phyloP scores from a whole-genome alignment of 1,140 invertebrate genomes.

The Bombus pyrosoma region DNA sequence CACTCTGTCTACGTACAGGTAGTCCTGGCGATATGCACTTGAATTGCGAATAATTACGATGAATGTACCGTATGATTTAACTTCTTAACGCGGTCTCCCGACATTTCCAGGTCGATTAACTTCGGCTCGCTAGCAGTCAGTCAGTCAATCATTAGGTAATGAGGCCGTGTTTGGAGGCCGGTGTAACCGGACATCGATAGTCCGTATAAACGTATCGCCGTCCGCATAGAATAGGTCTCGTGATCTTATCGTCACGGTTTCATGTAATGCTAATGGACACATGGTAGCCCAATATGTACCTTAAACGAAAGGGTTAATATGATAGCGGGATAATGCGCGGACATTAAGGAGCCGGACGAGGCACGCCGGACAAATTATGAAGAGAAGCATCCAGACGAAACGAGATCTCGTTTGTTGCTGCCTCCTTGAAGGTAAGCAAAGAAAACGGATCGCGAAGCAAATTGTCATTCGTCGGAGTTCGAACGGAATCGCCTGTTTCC shows the following conservation, averaged over 20 bases:
- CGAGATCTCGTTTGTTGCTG: slow-evolving; percentile 42
- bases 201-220: slow-evolving; percentile 35
- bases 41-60: slow-evolving; percentile 8
- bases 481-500: background rate
- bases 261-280: slow-evolving; percentile 52
- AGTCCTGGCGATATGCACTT: background rate
- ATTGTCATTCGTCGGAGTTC: background rate
- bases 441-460: slow-evolving; percentile 1
- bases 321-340: slow-evolving; percentile 45
- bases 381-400: slow-evolving; percentile 25
- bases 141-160: slow-evolving; percentile 54
- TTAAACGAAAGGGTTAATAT: slow-evolving; percentile 52
- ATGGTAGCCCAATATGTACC: slow-evolving; percentile 49
- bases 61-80: slow-evolving; percentile 17
- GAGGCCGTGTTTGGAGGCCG: slow-evolving; percentile 18
- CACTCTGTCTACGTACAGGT: background rate
- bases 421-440: background rate
- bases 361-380: slow-evolving; percentile 45
- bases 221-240: slow-evolving; percentile 18
- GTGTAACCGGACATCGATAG: slow-evolving; percentile 36
- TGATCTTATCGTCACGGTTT: slow-evolving; percentile 48
- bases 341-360: slow-evolving; percentile 40
- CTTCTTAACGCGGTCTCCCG: background rate
- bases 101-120: slow-evolving; percentile 41
- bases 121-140: slow-evolving; percentile 19